phyloP scores from a whole-genome alignment of 1,140 invertebrate species.

The Diplogasteroides magnus region DNA sequence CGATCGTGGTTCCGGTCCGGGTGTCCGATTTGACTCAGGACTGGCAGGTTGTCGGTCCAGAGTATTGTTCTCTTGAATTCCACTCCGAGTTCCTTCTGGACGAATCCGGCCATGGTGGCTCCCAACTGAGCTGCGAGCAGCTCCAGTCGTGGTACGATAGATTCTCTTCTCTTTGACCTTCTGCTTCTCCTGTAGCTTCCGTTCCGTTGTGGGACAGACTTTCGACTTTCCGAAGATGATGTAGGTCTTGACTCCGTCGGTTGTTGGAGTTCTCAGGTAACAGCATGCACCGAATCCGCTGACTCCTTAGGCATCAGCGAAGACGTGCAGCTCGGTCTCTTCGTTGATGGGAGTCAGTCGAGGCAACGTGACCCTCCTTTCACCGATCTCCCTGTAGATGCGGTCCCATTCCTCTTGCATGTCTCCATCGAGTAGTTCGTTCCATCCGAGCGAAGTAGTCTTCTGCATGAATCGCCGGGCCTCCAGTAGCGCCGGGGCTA shows the following conservation, averaged over 20 bases:
- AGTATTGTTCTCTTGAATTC: neutral
- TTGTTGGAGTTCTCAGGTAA: neutral
- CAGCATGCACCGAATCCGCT: neutral
- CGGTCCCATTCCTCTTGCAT: neutral
- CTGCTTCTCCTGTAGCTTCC: neutral
- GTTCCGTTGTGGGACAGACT: neutral
- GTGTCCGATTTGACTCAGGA: neutral
- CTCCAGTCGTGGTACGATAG: slow-evolving; percentile 9
- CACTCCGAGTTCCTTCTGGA: neutral
- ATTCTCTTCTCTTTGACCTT: neutral
- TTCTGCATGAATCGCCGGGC: slow-evolving; percentile 5
- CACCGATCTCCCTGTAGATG: neutral
- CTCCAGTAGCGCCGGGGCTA: neutral
- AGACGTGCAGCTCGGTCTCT: slow-evolving; percentile 3
- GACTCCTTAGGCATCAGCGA: slow-evolving; percentile 5
- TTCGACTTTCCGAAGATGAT: neutral
- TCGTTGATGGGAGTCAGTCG: neutral
- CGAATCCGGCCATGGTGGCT: neutral
- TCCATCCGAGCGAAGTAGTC: neutral
- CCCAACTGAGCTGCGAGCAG: neutral
- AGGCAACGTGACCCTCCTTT: neutral
- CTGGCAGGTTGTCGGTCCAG: neutral
- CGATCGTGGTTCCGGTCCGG: neutral
- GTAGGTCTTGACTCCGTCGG: neutral
- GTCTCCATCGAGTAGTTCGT: neutral